These are phyloP conservation scores for Rhynchophorus ferrugineus DNA, from an alignment of 1,140 invertebrate species.

Conservation along the genomic window DNA sequence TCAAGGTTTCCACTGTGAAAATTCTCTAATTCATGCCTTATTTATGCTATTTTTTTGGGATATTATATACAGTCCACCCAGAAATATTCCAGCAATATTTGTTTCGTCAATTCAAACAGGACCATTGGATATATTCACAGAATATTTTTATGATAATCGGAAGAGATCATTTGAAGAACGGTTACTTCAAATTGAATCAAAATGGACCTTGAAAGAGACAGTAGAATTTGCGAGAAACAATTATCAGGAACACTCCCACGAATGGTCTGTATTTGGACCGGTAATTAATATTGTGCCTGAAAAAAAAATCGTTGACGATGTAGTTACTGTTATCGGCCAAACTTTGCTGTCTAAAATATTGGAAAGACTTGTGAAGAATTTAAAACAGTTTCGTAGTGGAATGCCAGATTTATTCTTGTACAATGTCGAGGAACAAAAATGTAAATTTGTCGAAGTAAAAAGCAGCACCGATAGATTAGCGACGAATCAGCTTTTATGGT, in stretches of 20 bases:
- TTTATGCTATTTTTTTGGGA: conserved; percentile 35
- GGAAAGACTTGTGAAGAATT: conserved; percentile 16
- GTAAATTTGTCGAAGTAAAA: conserved; percentile 80
- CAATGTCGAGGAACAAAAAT: conserved; percentile 28
- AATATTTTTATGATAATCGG: conserved; percentile 30
- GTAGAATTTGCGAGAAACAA: conserved; percentile 13
- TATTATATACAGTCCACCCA: conserved; percentile 27
- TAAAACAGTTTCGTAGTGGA: conserved; percentile 26
- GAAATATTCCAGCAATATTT: conserved; percentile 24
- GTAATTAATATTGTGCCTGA: conserved; percentile 7
- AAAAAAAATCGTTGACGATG: conserved; percentile 7
- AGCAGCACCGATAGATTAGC: conserved; percentile 77
- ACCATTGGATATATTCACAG: conserved; percentile 30
- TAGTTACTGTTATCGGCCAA: conserved; percentile 27
- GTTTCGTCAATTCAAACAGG: conserved; percentile 25
- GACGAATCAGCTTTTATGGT: conserved; percentile 77
- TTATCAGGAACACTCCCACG: conserved; percentile 19
- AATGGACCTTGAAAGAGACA: conserved; percentile 21
- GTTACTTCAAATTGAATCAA: conserved; percentile 18
- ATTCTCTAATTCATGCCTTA: conserved; percentile 17
- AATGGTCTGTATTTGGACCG: not conserved
- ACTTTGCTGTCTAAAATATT: conserved; percentile 24
- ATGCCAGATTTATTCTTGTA: conserved; percentile 35
- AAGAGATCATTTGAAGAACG: conserved; percentile 25
- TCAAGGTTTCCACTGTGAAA: conserved; percentile 31